These are phyloP conservation scores for Eupithecia insigniata DNA, from an alignment of 2,888 invertebrate species.

Conservation along the genomic window DNA sequence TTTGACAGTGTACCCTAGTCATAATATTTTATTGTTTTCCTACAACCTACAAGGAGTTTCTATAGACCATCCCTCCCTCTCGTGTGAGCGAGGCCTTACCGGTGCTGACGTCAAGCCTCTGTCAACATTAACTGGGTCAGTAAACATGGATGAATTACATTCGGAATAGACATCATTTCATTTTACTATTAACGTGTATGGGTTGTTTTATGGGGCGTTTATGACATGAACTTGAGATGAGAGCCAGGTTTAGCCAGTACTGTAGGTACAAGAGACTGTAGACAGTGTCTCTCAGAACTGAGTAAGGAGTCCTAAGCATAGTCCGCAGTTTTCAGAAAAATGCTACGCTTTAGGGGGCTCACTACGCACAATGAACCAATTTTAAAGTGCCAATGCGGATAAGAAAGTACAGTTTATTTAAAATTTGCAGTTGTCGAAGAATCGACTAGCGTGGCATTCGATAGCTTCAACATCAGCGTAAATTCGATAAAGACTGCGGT, in stretches of 20 bases:
- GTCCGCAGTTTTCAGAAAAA: not conserved
- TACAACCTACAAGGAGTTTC: not conserved
- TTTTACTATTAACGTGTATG: slow-evolving; percentile 53
- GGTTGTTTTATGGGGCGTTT: slow-evolving; percentile 28
- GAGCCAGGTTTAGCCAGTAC: slow-evolving; percentile 8
- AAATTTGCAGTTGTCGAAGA: not conserved
- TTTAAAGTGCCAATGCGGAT: not conserved
- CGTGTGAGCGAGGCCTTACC: slow-evolving; percentile 45
- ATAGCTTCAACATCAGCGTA: not conserved
- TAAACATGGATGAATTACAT: slow-evolving; percentile 76
- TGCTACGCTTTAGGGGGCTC: not conserved
- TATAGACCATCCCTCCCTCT: slow-evolving; percentile 2
- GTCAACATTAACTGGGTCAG: slow-evolving; percentile 80
- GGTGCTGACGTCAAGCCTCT: slow-evolving; percentile 75
- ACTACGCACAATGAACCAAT: not conserved
- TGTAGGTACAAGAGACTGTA: not conserved
- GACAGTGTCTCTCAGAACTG: not conserved
- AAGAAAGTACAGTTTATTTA: not conserved
- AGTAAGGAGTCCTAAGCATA: not conserved
- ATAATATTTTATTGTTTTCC: slow-evolving; percentile 4
- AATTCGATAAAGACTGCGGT: slow-evolving; percentile 2
- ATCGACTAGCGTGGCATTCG: not conserved
- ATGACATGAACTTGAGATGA: slow-evolving; percentile 25
- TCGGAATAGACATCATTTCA: slow-evolving; percentile 64
- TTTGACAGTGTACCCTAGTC: slow-evolving; percentile 5